Base-by-base conservation (phyloP, 2,113 vertebrate species). In the Proterorhinus semilunaris region DNA sequence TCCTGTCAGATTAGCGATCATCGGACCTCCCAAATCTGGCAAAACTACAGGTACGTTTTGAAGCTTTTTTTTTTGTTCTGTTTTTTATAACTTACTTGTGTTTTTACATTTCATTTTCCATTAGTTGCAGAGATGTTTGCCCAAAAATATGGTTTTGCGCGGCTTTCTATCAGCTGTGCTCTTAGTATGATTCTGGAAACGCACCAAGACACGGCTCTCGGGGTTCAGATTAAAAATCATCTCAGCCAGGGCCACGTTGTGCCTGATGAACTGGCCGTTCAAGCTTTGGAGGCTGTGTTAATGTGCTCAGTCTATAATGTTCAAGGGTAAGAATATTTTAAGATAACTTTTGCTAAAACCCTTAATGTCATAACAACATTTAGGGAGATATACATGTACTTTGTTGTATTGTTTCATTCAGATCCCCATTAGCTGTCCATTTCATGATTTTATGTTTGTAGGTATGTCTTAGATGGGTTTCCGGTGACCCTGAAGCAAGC, bases 1-100 rank as follows among this genome's bases (percentile, higher is more conserved):
- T 49, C 94, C 96, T 52, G 63, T 98, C 69, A 95, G 91, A 91
- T 86, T 99, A 71, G 93, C 93, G 54, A 74, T 99, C 4, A 83
- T 93, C 57, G 98, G 98, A 69, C 95, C 95, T 75, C 95, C 96
- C 65, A 98, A 97, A 89, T 96, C 96, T 78, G 98, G 98, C 54
- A 99, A 97, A 90, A 98, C 93, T 49, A 95, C 95, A 88, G 91
- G 98, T 99, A 86, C 80, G 86, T 15, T 12, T 15, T 67, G 1
- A 64, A 21, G 5, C 48, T 15, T 64, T 67, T 49, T 13, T 67
- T 10, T 5, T 16, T 59, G 6, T 5, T 51, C n/a, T 48, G 11
- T 12, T 62, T 1, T 36, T 36, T 36, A 36, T 3, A 36, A 3
- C 21, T 9, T 11, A 0, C 50, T 4, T 67, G 42, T 15, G 42